Conservation (phyloP, 2,888 invertebrate genomes). For the Bedellia somnulentella region DNA sequence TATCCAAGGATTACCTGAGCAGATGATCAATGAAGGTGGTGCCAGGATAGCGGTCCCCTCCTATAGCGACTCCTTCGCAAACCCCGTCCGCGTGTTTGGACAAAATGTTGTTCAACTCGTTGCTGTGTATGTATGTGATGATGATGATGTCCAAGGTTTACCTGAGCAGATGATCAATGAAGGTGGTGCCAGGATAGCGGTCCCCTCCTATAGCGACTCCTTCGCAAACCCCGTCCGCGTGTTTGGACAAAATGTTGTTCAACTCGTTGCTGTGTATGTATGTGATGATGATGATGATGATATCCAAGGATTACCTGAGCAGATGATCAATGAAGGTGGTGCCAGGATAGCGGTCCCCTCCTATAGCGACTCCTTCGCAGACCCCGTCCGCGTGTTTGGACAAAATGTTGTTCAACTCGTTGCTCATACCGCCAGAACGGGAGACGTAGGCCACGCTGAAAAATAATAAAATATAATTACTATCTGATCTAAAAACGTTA, state of each 20-base stretch:
- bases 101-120: too few species aligned
- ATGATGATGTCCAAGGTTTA: conserved; percentile 35
- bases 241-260: too few species aligned
- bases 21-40: conserved; percentile 94
- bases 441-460: conserved; percentile 95
- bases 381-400: conserved; percentile 97
- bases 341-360: conserved; percentile 97
- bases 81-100: too few species aligned
- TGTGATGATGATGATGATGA: neutral
- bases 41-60: conserved; percentile 92
- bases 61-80: too few species aligned
- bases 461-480: conserved; percentile 6
- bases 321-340: conserved; percentile 98
- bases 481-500: neutral
- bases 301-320: conserved; percentile 62
- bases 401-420: conserved; percentile 97
- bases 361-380: conserved; percentile 96
- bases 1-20: conserved; percentile 61
- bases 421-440: conserved; percentile 98
- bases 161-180: conserved; percentile 89
- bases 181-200: conserved; percentile 90
- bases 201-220: conserved; percentile 95
- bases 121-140: too few species aligned
- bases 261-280: conserved; percentile 81
- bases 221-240: too few species aligned